A percentile compares a stretch with the other conserved stretches of the same genome.
phyloP scores from a whole-genome alignment of 2,888 invertebrate genomes.

The Ichneumon xanthorius region DNA sequence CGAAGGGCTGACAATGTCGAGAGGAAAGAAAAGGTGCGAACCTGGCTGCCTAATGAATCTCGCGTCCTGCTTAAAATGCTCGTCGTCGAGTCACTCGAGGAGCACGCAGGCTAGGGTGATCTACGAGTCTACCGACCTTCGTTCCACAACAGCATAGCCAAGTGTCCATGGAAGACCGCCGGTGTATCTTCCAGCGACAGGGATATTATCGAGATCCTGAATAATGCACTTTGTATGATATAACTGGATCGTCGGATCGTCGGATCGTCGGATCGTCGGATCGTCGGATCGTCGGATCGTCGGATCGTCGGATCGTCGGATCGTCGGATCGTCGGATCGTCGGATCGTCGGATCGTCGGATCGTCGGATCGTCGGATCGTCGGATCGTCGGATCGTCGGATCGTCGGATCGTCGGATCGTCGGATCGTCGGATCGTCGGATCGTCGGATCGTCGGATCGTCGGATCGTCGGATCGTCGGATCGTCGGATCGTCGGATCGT shows the following conservation, averaged over 20 bases:
- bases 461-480: not conserved
- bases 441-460: too few relatives aligned
- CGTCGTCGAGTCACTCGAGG: constrained; percentile 47
- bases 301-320: too few relatives aligned
- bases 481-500: not conserved
- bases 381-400: too few relatives aligned
- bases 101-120: constrained; percentile 47
- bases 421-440: too few relatives aligned
- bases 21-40: constrained; percentile 72
- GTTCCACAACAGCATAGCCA: constrained; percentile 25
- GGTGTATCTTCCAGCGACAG: constrained; percentile 24
- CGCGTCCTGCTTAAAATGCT: constrained; percentile 75
- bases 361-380: too few relatives aligned
- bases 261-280: not conserved
- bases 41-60: constrained; percentile 75
- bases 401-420: too few relatives aligned
- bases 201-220: constrained; percentile 16
- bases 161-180: constrained; percentile 29
- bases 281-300: too few relatives aligned
- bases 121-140: constrained; percentile 57
- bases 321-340: too few relatives aligned
- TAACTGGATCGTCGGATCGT: constrained; percentile 63
- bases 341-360: too few relatives aligned
- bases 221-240: constrained; percentile 56
- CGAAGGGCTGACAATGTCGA: not conserved